phyloP scores from a whole-genome alignment of 1,140 invertebrate genomes.

The Drosophila quadrilineata region DNA sequence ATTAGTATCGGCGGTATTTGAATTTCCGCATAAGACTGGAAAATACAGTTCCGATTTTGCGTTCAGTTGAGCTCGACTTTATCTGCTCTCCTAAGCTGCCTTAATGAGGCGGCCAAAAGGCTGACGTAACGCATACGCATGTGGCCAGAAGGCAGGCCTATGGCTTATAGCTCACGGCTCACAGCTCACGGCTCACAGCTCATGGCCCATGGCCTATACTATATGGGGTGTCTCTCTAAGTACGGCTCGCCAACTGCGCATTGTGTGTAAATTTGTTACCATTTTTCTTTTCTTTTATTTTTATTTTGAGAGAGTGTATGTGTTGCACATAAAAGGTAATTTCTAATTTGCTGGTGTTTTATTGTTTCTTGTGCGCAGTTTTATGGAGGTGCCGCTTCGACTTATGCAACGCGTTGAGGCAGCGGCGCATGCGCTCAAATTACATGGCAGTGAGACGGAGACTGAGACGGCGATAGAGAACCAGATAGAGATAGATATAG shows the following conservation, averaged over 20 bases:
- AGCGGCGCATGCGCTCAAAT: conserved; percentile 64
- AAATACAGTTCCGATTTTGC: conserved; percentile 63
- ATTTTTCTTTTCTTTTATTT: too few species aligned
- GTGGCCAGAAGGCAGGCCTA: conserved; percentile 53
- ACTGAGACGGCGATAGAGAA: conserved; percentile 32
- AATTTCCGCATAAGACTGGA: conserved; percentile 45
- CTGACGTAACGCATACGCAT: conserved; percentile 71
- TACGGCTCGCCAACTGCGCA: conserved; percentile 39
- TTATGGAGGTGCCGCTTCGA: conserved; percentile 42
- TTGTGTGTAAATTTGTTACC: conserved; percentile 79
- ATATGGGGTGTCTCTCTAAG: not conserved
- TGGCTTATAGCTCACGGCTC: conserved; percentile 2
- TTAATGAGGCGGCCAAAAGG: conserved; percentile 45
- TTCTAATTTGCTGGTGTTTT: conserved; percentile 78
- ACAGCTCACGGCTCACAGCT: not conserved
- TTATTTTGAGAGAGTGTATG: conserved; percentile 2
- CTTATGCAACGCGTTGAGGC: conserved; percentile 58
- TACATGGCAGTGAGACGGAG: conserved; percentile 65
- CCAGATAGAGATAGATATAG: too few species aligned
- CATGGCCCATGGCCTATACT: not conserved
- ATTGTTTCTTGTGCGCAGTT: conserved; percentile 66
- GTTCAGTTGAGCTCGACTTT: not conserved
- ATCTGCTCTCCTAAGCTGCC: conserved; percentile 36
- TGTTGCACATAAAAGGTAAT: conserved; percentile 73
- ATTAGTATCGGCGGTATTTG: conserved; percentile 34